phyloP scores from a whole-genome alignment of 2,797 vertebrate genomes.

The Melanotaenia boesemani region DNA sequence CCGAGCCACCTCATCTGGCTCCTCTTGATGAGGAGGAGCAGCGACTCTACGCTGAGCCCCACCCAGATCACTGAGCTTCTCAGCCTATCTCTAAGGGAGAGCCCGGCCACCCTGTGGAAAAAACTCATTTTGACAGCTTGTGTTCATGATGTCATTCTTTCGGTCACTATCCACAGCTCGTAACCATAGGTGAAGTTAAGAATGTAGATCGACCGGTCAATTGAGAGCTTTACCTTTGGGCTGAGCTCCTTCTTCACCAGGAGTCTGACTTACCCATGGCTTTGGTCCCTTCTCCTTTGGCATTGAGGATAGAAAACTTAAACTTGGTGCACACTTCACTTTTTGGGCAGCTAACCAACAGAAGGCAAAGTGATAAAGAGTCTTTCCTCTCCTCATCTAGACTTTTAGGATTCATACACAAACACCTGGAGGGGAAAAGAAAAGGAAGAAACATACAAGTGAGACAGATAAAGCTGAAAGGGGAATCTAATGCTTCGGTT shows the following conservation, averaged over 20 bases:
- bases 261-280: conserved; percentile 88
- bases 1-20: no score
- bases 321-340: conserved; percentile 94
- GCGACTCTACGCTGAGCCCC: no score
- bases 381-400: conserved; percentile 95
- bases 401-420: conserved; percentile 92
- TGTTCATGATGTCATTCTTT: no score
- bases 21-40: no score
- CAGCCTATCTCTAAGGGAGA: no score
- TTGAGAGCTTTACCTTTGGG: no score
- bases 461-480: conserved; percentile 3
- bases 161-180: no score
- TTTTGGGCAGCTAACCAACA: conserved; percentile 94
- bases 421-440: conserved; percentile 80
- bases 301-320: conserved; percentile 94
- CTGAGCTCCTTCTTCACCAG: neutral
- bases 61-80: no score
- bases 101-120: no score
- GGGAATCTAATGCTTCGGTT: neutral
- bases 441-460: conserved; percentile 21
- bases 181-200: no score
- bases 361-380: conserved; percentile 91
- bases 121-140: no score
- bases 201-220: no score
- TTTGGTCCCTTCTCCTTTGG: conserved; percentile 94